A percentile compares a stretch with the other conserved stretches of the same genome.
These are phyloP conservation scores for Tetheella fluctuosa DNA, from an alignment of 2,888 invertebrate genomes.

Conservation along the genomic window DNA sequence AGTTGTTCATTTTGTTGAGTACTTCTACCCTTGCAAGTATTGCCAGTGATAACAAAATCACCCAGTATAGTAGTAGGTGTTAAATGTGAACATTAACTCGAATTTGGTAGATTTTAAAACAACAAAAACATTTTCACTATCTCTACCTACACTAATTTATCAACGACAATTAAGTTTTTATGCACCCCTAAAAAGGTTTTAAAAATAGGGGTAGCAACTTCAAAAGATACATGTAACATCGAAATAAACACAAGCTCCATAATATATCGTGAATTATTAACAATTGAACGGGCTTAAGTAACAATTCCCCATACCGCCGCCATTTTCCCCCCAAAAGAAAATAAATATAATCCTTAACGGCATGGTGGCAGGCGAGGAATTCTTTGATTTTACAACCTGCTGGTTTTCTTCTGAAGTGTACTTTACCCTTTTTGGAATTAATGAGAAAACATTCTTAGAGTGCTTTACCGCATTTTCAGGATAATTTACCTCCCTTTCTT, in stretches of 20 bases:
- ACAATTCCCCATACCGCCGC: background rate
- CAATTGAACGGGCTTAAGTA: background rate
- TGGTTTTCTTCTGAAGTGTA: background rate
- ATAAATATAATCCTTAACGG: background rate
- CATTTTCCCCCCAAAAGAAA: background rate
- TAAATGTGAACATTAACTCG: too few relatives aligned
- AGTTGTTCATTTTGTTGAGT: too few relatives aligned
- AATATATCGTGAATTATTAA: background rate
- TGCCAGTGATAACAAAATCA: too few relatives aligned
- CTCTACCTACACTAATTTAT: too few relatives aligned
- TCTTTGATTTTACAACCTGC: slow-evolving; percentile 4
- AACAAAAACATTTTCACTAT: too few relatives aligned
- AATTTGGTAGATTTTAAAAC: too few relatives aligned
- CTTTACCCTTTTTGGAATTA: background rate
- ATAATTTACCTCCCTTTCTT: background rate
- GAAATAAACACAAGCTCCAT: background rate
- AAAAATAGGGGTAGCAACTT: too few relatives aligned
- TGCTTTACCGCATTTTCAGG: background rate
- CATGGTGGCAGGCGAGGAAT: slow-evolving; percentile 4
- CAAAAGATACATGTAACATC: background rate
- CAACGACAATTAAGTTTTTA: too few relatives aligned
- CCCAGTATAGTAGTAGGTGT: too few relatives aligned
- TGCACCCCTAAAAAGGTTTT: too few relatives aligned
- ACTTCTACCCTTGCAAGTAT: too few relatives aligned
- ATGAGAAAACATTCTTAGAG: background rate